These are phyloP conservation scores for Cryptus armator DNA, from an alignment of 2,888 invertebrate species.

Conservation along the genomic window DNA sequence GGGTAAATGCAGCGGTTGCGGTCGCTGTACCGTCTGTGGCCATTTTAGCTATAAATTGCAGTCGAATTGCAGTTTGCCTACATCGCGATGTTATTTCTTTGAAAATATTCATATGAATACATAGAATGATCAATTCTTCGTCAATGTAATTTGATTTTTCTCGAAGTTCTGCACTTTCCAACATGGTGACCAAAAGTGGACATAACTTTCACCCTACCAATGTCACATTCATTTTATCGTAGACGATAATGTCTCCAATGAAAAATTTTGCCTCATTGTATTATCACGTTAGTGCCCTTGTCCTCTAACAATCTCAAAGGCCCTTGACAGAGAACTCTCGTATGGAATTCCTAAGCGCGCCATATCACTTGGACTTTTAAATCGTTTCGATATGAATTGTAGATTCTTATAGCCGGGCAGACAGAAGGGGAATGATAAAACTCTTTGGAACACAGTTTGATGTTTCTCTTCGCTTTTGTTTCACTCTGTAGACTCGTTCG, in stretches of 20 bases:
- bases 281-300: neutral
- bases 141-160: too few relatives aligned
- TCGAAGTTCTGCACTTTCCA: too few relatives aligned
- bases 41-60: too few relatives aligned
- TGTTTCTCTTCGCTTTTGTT: constrained; percentile 51
- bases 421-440: neutral
- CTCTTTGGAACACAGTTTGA: constrained; percentile 34
- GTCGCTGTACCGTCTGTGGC: too few relatives aligned
- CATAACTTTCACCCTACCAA: too few relatives aligned
- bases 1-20: too few relatives aligned
- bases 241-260: neutral
- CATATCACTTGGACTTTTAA: constrained; percentile 36
- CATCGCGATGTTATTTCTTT: too few relatives aligned
- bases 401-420: constrained; percentile 32
- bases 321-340: neutral
- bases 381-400: constrained; percentile 50
- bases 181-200: too few relatives aligned
- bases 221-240: neutral
- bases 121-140: too few relatives aligned
- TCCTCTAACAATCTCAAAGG: neutral
- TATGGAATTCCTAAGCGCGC: neutral
- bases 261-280: constrained; percentile 1
- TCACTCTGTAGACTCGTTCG: constrained; percentile 30
- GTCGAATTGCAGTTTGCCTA: too few relatives aligned
- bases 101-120: too few relatives aligned